Conservation (phyloP, 2,888 invertebrate genomes). For the Parochlus steinenii region DNA sequence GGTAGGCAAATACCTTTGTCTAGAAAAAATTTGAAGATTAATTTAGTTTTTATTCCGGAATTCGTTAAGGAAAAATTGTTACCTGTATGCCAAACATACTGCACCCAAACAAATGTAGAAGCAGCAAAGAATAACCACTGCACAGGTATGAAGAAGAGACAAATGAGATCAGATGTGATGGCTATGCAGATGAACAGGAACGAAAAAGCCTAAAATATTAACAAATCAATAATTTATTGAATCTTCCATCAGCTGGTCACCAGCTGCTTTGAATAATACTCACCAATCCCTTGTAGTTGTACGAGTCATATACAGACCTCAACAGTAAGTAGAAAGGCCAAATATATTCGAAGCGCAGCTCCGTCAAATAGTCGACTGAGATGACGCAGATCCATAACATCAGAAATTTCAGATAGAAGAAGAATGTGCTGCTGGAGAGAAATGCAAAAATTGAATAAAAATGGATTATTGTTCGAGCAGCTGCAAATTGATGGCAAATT, state of each 20-base stretch:
- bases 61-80: conserved; percentile 16
- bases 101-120: conserved; percentile 97
- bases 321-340: conserved; percentile 97
- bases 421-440: conserved; percentile 62
- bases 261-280: conserved; percentile 28
- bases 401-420: conserved; percentile 91
- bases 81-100: conserved; percentile 97
- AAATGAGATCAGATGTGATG: conserved; percentile 94
- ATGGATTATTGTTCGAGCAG: no score
- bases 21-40: conserved; percentile 22
- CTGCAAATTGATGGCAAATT: no score
- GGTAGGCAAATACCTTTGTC: conserved; percentile 89
- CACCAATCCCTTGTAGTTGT: conserved; percentile 94
- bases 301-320: conserved; percentile 91
- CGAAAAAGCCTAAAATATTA: conserved; percentile 71
- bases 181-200: conserved; percentile 97
- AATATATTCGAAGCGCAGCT: conserved; percentile 96
- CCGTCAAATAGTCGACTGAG: conserved; percentile 89
- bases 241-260: neutral
- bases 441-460: no score
- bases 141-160: conserved; percentile 96
- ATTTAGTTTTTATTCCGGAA: conserved; percentile 4
- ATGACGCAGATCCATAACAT: conserved; percentile 89
- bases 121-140: conserved; percentile 96
- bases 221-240: conserved; percentile 7